Evolutionary conservation across 2,797 vertebrate species (phyloP).

Genomic region (Sebastolobus altivelis): DNA sequence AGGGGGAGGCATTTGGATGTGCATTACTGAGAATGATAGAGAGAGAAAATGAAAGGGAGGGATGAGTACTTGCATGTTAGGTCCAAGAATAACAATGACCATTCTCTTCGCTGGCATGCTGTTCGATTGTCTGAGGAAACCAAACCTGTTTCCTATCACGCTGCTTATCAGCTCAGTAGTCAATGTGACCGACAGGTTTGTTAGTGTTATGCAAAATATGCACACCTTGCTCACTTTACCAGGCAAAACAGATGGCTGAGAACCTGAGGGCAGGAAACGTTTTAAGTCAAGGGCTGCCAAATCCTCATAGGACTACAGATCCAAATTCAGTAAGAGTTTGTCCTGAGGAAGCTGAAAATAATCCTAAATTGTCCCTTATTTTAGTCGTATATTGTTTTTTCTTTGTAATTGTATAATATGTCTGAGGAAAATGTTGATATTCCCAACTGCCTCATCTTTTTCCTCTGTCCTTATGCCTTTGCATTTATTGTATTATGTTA

Average conservation of each 20-base stretch:
- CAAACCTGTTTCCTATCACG: conserved; percentile 60
- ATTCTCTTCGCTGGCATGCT: neutral
- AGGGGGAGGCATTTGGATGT: conserved; percentile 33
- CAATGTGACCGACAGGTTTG: conserved; percentile 31
- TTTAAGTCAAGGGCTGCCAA: conserved; percentile 8
- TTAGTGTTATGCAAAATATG: conserved; percentile 47
- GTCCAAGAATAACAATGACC: conserved; percentile 31
- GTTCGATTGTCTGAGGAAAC: conserved; percentile 30
- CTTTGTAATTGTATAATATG: no score
- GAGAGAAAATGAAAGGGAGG: conserved; percentile 33
- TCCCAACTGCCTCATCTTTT: no score
- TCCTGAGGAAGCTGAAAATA: neutral
- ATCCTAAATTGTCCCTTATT: neutral
- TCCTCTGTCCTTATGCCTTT: no score
- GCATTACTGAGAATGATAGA: conserved; percentile 19
- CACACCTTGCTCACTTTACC: conserved; percentile 1
- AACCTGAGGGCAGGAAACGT: conserved; percentile 13
- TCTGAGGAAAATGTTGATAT: no score
- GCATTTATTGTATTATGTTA: no score
- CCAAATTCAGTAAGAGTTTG: neutral
- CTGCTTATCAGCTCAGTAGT: conserved; percentile 51
- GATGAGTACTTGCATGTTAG: neutral
- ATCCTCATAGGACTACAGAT: neutral
- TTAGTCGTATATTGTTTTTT: no score
- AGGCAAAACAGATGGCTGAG: conserved; percentile 3